Evolutionary conservation across 2,888 invertebrate genomes (phyloP), one percentile per base, ranked within the genome.

Genomic region (Cabera pusaria): DNA sequence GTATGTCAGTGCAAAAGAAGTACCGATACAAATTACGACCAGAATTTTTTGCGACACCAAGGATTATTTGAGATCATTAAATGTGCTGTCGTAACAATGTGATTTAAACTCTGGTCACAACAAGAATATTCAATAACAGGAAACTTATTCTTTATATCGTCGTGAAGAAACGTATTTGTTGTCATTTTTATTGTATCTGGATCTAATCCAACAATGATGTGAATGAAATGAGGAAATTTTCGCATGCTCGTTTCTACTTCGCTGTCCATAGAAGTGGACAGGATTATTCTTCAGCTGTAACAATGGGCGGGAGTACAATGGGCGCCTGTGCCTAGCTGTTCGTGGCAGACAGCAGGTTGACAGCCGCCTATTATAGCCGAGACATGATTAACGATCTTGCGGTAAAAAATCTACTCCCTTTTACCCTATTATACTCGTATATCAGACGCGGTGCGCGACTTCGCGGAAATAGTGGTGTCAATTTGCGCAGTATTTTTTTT

Each of bases 311-410:
- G 19, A 44, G 34, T 44, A 64, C 62, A 62, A 63, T 51, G 40
- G 59, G 34, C 10, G 6, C n/a, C 34, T 26, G 21, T 22, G 41
- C 39, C 41, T 33, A 41, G 52, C 41, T 46, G 48, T 44, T 50
- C 41, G 23, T 42, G 34, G 33, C 28, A 54, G 60, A 55, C 64
- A 57, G 46, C 56, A 53, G 54, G 59, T 64, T 68, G 70, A 64
- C 70, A 68, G 58, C 42, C 47, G 44, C 58, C 64, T 59, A 65
- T 68, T 66, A 67, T 62, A 50, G 35, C 44, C 19, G 28, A 21
- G 44, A 42, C 56, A 64, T 70, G 69, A 72, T 69, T 63, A 60
- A 70, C 58, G 67, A 54, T 44, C 49, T 23, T 18, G 35, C 34
- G 42, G 45, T n/a, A 55, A 65, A 63, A 62, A 65, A 43, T 37